phyloP scores from a whole-genome alignment of 2,888 invertebrate species.

The Zeuzera pyrina region DNA sequence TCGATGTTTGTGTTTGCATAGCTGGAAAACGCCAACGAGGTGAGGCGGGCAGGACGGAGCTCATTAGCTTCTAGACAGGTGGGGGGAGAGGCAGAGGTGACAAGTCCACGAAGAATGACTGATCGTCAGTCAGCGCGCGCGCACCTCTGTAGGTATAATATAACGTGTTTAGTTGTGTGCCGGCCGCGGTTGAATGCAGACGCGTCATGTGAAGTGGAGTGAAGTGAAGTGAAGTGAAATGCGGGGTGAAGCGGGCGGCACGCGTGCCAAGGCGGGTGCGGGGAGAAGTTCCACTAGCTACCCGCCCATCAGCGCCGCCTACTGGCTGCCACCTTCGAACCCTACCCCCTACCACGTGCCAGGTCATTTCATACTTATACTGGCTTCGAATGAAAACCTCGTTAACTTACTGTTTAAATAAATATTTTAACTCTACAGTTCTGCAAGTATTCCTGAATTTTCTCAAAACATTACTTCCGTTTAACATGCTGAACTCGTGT shows the following conservation, averaged over 20 bases:
- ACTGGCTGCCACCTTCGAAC: slow-evolving; percentile 87
- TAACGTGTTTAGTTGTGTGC: slow-evolving; percentile 44
- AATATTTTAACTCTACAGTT: no score
- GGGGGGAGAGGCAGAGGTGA: slow-evolving; percentile 36
- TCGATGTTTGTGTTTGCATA: background rate
- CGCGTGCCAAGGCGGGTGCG: slow-evolving; percentile 47
- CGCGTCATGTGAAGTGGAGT: slow-evolving; percentile 52
- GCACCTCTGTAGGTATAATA: slow-evolving; percentile 42
- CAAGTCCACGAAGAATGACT: slow-evolving; percentile 56
- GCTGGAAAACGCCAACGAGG: slow-evolving; percentile 3
- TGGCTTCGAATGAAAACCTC: no score
- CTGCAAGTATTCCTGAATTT: no score
- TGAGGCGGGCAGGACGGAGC: slow-evolving; percentile 44
- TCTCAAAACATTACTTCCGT: no score
- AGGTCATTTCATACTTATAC: no score
- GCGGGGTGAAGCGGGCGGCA: slow-evolving; percentile 66
- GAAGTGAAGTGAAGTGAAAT: slow-evolving; percentile 53
- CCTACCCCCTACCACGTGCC: slow-evolving; percentile 87
- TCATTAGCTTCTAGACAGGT: slow-evolving; percentile 43
- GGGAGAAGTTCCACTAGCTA: slow-evolving; percentile 64
- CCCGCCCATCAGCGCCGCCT: slow-evolving; percentile 87
- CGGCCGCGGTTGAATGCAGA: slow-evolving; percentile 60
- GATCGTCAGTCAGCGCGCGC: slow-evolving; percentile 63
- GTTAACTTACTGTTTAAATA: no score
- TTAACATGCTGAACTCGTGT: no score